A percentile compares a stretch with the other conserved stretches of the same genome.
Conservation (phyloP, 2,113 vertebrate species). For the Pardalotus punctatus region DNA sequence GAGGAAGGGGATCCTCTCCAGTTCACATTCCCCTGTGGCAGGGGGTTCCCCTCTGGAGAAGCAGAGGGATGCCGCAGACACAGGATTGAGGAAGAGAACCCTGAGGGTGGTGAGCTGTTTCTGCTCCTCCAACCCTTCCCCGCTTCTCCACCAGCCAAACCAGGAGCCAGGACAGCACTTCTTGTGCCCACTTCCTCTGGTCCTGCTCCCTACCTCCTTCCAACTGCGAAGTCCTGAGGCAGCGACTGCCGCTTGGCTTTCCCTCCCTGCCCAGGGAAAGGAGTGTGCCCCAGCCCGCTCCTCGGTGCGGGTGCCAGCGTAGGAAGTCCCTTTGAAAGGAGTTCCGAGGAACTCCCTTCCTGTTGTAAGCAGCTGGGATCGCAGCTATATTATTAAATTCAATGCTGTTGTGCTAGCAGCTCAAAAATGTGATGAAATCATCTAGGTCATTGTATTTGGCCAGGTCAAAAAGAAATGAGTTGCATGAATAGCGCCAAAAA, state of each 20-base stretch:
- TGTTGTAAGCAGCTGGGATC: background rate
- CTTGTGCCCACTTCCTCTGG: background rate
- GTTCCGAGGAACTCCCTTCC: constrained; percentile 59
- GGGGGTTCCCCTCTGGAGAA: background rate
- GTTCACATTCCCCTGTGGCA: background rate
- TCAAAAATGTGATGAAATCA: constrained; percentile 25
- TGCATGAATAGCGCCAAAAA: background rate
- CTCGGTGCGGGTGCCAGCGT: rapidly evolving
- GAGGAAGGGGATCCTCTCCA: background rate
- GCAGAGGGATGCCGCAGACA: background rate
- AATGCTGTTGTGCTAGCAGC: background rate
- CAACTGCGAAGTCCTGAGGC: background rate
- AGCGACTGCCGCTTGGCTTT: background rate
- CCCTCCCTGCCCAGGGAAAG: background rate
- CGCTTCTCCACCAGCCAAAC: background rate
- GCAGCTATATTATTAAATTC: background rate
- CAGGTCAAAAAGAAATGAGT: background rate
- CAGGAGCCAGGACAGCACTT: background rate
- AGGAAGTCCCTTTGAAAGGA: constrained; percentile 40
- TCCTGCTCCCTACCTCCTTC: background rate
- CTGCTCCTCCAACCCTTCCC: background rate
- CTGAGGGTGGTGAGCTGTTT: background rate
- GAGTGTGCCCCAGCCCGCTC: rapidly evolving
- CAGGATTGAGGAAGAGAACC: background rate
- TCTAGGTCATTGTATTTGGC: constrained; percentile 16